A percentile compares a stretch with the other conserved stretches of the same genome.
Evolutionary conservation across 2,797 vertebrate species (phyloP).

Genomic region (Mus spretus): DNA sequence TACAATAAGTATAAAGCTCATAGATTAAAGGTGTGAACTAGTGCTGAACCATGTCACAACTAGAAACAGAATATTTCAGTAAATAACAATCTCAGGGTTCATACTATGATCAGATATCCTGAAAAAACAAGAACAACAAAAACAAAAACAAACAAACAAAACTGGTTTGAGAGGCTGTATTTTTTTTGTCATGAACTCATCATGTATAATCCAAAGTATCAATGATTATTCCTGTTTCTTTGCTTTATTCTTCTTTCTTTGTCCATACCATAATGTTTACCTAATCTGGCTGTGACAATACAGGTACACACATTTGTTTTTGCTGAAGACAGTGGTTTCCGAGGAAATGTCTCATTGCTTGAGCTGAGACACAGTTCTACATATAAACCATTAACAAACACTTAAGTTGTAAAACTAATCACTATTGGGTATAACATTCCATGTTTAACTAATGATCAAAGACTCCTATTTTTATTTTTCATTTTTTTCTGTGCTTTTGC

Average conservation of each 20-base stretch:
- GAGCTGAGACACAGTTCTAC: neutral
- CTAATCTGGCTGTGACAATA: neutral
- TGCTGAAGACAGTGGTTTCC: neutral
- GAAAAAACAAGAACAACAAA: no score
- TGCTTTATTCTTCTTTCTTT: neutral
- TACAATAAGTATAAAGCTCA: no score
- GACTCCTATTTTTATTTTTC: neutral
- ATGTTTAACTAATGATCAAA: neutral
- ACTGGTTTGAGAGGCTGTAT: neutral
- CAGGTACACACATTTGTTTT: neutral
- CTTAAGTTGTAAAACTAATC: neutral
- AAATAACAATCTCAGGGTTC: no score
- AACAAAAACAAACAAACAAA: no score
- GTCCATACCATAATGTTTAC: neutral
- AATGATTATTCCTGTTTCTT: neutral
- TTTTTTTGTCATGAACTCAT: neutral
- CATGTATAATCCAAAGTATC: neutral
- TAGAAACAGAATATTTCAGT: no score
- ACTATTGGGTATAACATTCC: neutral
- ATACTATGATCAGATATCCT: no score
- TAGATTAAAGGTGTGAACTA: no score
- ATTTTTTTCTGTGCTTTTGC: neutral
- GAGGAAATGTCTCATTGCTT: neutral
- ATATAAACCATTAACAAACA: neutral
- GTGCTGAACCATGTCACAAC: no score